Evolutionary conservation across 2,113 vertebrate species (phyloP), one percentile per base, ranked within the genome.

Genomic region (Phylloscopus trochilus): DNA sequence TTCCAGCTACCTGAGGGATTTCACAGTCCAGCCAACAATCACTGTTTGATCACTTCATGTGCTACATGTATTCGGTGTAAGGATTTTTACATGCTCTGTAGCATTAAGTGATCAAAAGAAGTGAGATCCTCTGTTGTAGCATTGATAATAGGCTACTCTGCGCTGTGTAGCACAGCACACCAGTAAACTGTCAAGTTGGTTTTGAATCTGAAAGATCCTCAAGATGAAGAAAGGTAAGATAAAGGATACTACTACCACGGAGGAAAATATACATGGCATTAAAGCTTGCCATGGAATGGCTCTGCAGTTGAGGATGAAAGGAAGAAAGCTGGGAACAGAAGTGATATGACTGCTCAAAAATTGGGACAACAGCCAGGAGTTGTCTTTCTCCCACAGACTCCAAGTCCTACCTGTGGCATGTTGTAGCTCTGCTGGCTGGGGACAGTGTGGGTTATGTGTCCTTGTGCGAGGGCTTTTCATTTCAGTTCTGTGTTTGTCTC

Each of bases 81-180:
- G 64, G 66, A 47, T 78, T 93, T 92, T 80, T 74, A 85, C 70
- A 53, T 70, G 68, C 37, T 91, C 69, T 74, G 52, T 76, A 92
- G 74, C 63, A 75, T 83, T 89, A 90, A 46, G 72, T 89, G 92
- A 97, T 97, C 89, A 96, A 96, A 97, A 95, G 93, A n/a, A 89
- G 63, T 15, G 46, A 92, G 74, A 72, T 87, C 62, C 31, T 93
- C 85, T 85, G 58, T 80, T 52, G 86, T 81, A 66, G 94, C 76
- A 60, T 8, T 75, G 70, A 89, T 89, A 84, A 90, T 59, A 66
- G 70, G 64, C 63, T 74, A 41, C 30, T 84, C 73, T 3, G 3
- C 41, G 7, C 49, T 31, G 31, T 3, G 0, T 58, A 31, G 63
- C 60, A 52, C 47, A 87, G 56, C 60, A 58, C 0, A 6, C 52